These are phyloP conservation scores for Scrobipalpa atriplicella DNA, from an alignment of 2,888 invertebrate genomes.

Conservation along the genomic window DNA sequence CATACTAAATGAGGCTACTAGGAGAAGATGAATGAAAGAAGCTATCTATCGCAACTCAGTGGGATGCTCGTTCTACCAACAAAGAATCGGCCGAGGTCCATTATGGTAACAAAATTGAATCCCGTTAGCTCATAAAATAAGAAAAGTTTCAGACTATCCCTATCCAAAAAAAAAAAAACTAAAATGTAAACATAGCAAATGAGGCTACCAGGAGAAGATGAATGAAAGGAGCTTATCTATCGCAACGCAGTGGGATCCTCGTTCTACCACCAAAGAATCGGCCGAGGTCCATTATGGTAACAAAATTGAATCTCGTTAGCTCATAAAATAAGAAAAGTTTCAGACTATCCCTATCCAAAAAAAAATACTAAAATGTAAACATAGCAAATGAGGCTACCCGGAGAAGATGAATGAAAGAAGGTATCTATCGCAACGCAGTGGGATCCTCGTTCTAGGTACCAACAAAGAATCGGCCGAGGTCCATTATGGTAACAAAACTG, in stretches of 20 bases:
- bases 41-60: conserved; percentile 39
- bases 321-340: too few relatives aligned
- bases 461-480: conserved; percentile 78
- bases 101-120: conserved; percentile 82
- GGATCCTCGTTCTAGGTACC: too few relatives aligned
- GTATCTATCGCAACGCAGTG: conserved; percentile 33
- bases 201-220: conserved; percentile 26
- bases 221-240: conserved; percentile 45
- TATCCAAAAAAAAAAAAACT: too few relatives aligned
- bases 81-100: conserved; percentile 79
- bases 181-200: too few relatives aligned
- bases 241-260: too few relatives aligned
- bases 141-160: too few relatives aligned
- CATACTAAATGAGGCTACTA: conserved; percentile 27
- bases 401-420: conserved; percentile 43
- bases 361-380: too few relatives aligned
- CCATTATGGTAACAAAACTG: conserved; percentile 82
- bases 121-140: too few relatives aligned
- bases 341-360: too few relatives aligned
- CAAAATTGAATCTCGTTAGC: conserved; percentile 82
- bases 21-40: conserved; percentile 41
- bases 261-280: conserved; percentile 76
- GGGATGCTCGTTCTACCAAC: too few relatives aligned
- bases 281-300: conserved; percentile 80
- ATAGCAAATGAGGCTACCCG: conserved; percentile 13